Base-by-base conservation (phyloP, 2,113 vertebrate genomes). In the Amblyopsis rosae region DNA sequence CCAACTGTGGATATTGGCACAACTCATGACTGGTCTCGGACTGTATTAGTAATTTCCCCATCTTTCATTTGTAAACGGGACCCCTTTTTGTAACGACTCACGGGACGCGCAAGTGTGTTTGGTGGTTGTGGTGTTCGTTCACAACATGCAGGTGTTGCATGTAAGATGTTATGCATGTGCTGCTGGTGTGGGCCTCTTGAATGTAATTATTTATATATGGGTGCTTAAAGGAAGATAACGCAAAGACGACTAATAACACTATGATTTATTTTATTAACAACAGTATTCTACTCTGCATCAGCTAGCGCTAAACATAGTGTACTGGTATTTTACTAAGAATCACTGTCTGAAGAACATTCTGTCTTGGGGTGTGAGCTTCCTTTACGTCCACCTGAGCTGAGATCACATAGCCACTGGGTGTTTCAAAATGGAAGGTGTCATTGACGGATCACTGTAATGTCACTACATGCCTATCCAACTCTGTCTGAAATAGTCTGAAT, bases 1-100 rank as follows among this genome's bases (percentile, higher is more conserved):
- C 83, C 75, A 70, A 45, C 66, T 77, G 75, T 71, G 75, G 59
- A 82, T 63, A 72, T 47, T 82, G 81, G 75, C 80, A 76, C 72
- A 83, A 82, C 80, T 86, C 84, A 89, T 16, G 67, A 57, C 67
- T 64, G 62, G 60, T 47, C 66, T 76, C 64, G 12, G 46, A 32
- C 41, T 66, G 57, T 57, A 17, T 63, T 41, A 63, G 55, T 48
- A 71, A 48, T 55, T 69, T 62, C 17, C 50, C n/a, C 59, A 41
- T 65, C 61, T 4, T 33, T 80, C 71, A 54, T 19, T 51, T 59
- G 71, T 61, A 66, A 62, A 79, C n/a, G 3, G 13, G 57, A 26
- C 26, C 26, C 26, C 26, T 26, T 55, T 65, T 41, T 61, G 33
- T 69, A 64, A 67, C 49, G 3, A n/a, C 54, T 6, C 49, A 50